These are phyloP conservation scores for Orius insidiosus DNA, from an alignment of 1,140 invertebrate species.

Conservation along the genomic window DNA sequence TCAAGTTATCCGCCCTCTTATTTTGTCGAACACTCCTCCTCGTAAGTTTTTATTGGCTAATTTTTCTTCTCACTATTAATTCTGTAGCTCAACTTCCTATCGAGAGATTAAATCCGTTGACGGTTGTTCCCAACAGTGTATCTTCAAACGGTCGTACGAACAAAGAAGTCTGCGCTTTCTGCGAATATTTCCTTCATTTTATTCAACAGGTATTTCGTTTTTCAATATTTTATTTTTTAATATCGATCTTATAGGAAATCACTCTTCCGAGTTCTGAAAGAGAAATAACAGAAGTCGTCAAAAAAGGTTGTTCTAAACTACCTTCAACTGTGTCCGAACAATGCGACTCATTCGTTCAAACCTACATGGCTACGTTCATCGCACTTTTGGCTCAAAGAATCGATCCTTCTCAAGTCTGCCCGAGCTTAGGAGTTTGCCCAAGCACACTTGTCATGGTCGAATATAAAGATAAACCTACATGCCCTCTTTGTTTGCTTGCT, in stretches of 20 bases:
- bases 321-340: slow-evolving; percentile 41
- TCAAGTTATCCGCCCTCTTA: too few relatives aligned
- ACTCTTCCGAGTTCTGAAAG: slow-evolving; percentile 46
- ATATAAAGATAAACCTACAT: slow-evolving; percentile 37
- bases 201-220: slow-evolving; percentile 40
- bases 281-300: slow-evolving; percentile 42
- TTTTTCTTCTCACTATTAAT: slow-evolving; percentile 1
- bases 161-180: slow-evolving; percentile 49
- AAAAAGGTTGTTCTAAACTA: slow-evolving; percentile 45
- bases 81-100: not conserved
- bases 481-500: slow-evolving; percentile 66
- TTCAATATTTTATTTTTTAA: too few relatives aligned
- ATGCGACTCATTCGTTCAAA: slow-evolving; percentile 56
- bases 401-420: slow-evolving; percentile 54
- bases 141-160: slow-evolving; percentile 45
- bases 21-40: not conserved
- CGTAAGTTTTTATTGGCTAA: slow-evolving; percentile 10
- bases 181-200: slow-evolving; percentile 66
- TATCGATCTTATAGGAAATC: slow-evolving; percentile 41
- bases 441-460: slow-evolving; percentile 25
- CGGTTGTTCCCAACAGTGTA: not conserved
- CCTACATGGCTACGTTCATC: slow-evolving; percentile 58
- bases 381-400: slow-evolving; percentile 61
- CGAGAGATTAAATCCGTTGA: slow-evolving; percentile 15
- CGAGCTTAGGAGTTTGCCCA: slow-evolving; percentile 38